Base-by-base conservation (phyloP, 1,140 invertebrate species). In the Hypothenemus hampei region DNA sequence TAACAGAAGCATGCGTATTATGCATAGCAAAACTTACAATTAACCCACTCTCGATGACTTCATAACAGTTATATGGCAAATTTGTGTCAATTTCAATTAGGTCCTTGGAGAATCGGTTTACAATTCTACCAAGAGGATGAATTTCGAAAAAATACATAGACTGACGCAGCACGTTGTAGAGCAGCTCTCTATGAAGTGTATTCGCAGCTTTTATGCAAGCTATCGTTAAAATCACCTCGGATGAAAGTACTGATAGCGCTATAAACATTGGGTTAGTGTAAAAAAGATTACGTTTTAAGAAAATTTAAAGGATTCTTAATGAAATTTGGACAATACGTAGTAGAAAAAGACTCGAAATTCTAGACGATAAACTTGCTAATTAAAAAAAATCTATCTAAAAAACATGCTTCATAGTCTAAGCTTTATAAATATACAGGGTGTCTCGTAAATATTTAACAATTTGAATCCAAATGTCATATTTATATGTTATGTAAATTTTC, bases 81-180 rank as follows among this genome's bases (percentile, higher is more conserved):
- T 69, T 68, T n/a, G 62, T 48, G 73, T 87, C 84, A 69, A 85
- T 64, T 45, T 78, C 75, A 69, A 84, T 80, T 55, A 85, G 72
- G 72, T 89, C 87, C 76, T 84, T 86, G 58, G 81, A 77, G 71
- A 88, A 81, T 61, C 86, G 77, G 73, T 83, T 85, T 53, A 90
- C 70, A 60, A 89, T 79, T 60, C 86, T 76, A 59, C 86, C 87
- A 53, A 75, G 70, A 4, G 88, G 87, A 60, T 83, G 85, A 35
- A 73, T 76, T 72, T 89, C 86, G 73, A 90, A 91, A 77, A 90
- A 91, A 43, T 71, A 72, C 72, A 85, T 81, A 18, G 86, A 81
- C 61, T 78, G 79, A 49, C 72, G 75, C 61, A 91, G 65, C 61
- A 87, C 70, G 63, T 78, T 78, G 43, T 68, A 64, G 44, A 91